A percentile compares a stretch with the other conserved stretches of the same genome.
Conservation (phyloP, 2,113 vertebrate species). For the Halichoerus grypus region DNA sequence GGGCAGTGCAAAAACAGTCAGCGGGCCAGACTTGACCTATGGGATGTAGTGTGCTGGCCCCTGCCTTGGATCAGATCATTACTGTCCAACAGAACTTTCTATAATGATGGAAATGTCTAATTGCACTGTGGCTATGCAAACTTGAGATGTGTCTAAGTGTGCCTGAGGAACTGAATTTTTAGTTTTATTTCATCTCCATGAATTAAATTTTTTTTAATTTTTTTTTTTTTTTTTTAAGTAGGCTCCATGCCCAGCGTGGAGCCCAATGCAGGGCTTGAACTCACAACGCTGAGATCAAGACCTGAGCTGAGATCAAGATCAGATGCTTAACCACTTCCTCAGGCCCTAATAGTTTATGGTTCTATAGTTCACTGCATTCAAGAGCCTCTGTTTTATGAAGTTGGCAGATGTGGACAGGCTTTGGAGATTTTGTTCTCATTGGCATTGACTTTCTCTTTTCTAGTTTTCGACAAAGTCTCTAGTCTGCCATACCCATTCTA, state of each 20-base stretch:
- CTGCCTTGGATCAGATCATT: background rate
- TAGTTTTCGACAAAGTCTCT: background rate
- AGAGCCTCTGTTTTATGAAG: slow-evolving; percentile 8
- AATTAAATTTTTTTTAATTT: background rate
- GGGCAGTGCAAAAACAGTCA: background rate
- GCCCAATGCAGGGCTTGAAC: background rate
- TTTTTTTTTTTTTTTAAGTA: no score
- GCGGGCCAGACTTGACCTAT: rapidly evolving
- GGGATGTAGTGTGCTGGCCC: no score
- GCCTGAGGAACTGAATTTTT: background rate
- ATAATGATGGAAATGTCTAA: background rate
- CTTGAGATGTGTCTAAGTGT: background rate
- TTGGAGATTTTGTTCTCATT: background rate
- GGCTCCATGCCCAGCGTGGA: background rate
- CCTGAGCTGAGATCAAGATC: background rate
- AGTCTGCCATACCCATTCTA: background rate
- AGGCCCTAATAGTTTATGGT: background rate
- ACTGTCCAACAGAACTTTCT: background rate
- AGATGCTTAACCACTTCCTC: background rate
- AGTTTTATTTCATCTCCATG: background rate
- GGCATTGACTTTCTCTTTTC: background rate
- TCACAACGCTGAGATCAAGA: background rate
- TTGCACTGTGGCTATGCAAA: rapidly evolving
- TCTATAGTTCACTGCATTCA: background rate
- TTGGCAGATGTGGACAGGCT: background rate